Evolutionary conservation across 2,888 invertebrate genomes (phyloP).

Genomic region (Drosophila fungiperda): DNA sequence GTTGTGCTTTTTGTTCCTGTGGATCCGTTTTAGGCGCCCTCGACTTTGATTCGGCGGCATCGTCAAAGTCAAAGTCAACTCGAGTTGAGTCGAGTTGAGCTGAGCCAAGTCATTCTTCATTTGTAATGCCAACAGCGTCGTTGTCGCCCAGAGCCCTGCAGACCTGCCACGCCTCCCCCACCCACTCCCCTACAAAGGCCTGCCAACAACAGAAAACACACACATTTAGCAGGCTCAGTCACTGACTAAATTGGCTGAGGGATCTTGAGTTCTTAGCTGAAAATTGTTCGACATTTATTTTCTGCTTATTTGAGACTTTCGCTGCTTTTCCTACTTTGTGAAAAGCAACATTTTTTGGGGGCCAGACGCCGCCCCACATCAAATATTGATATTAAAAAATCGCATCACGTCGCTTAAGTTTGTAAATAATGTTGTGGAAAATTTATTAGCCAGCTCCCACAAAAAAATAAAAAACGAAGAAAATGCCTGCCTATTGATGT

Average conservation of each 20-base stretch:
- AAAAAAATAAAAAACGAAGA: not conserved
- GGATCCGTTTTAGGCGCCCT: slow-evolving; percentile 60
- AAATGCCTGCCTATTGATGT: slow-evolving; percentile 34
- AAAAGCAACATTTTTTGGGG: not conserved
- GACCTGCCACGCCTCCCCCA: slow-evolving; percentile 44
- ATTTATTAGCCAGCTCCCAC: slow-evolving; percentile 64
- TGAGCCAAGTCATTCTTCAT: slow-evolving; percentile 65
- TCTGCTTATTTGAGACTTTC: slow-evolving; percentile 73
- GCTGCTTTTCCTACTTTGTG: slow-evolving; percentile 22
- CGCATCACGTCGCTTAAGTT: slow-evolving; percentile 80
- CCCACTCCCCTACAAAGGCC: slow-evolving; percentile 30
- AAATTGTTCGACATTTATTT: slow-evolving; percentile 78
- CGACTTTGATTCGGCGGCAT: slow-evolving; percentile 44
- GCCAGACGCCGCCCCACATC: slow-evolving; percentile 33
- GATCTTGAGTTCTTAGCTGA: slow-evolving; percentile 63
- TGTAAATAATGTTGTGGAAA: slow-evolving; percentile 81
- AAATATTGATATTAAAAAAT: slow-evolving; percentile 81
- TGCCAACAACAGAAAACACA: slow-evolving; percentile 18
- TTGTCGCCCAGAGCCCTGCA: slow-evolving; percentile 37
- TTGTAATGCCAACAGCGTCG: slow-evolving; percentile 68
- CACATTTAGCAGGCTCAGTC: slow-evolving; percentile 18
- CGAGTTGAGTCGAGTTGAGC: slow-evolving; percentile 27
- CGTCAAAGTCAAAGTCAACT: slow-evolving; percentile 67
- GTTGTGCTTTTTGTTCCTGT: slow-evolving; percentile 23
- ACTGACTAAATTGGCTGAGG: slow-evolving; percentile 62